Evolutionary conservation across 1,140 invertebrate genomes (phyloP), one percentile per base, ranked within the genome.

Genomic region (Lasaia peninsularis): DNA sequence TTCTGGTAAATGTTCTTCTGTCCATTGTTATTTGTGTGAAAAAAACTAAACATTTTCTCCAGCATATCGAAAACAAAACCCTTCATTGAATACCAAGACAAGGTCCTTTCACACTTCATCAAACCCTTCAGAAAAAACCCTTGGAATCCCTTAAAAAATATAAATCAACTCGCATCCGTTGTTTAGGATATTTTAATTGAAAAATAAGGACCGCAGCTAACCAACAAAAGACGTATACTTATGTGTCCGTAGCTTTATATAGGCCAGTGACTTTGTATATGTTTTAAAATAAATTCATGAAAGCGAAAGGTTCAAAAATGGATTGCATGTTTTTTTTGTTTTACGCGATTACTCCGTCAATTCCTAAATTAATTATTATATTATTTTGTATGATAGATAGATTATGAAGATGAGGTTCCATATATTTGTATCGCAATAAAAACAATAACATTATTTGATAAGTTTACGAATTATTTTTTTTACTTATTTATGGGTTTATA

Each of bases 181-280:
- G 66, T 82, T 59, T 74, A 74, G 77, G 73, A 71, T 77, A 83
- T 86, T 81, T 85, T 81, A 78, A 86, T 86, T 85, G 81, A 63
- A 86, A 86, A 85, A 85, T 86, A 86, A 86, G 75, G 71, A 69
- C 61, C 77, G 77, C 80, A 51, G 69, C 75, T 71, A 83, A 86
- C 72, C 52, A 52, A 58, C 67, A 59, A 62, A 71, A 71, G 18
- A 11, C 40, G 40, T 48, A 20, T 48, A 48, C 16, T 48, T 48
- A 48, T 11, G 20, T 48, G 40, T 11, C 11, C n/a, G 16, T 48
- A 48, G 18, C 18, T 40, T 16, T 6, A 16, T 16, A 40, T 16
- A 0, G 1, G 14, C 14, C 37, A 9, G 10, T 2, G 37, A 40
- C 37, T 40, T 40, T 40, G 12, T 16, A 9, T 40, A 18, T 9